These are phyloP conservation scores for Bellardia pandia DNA, from an alignment of 2,888 invertebrate species.

Conservation along the genomic window DNA sequence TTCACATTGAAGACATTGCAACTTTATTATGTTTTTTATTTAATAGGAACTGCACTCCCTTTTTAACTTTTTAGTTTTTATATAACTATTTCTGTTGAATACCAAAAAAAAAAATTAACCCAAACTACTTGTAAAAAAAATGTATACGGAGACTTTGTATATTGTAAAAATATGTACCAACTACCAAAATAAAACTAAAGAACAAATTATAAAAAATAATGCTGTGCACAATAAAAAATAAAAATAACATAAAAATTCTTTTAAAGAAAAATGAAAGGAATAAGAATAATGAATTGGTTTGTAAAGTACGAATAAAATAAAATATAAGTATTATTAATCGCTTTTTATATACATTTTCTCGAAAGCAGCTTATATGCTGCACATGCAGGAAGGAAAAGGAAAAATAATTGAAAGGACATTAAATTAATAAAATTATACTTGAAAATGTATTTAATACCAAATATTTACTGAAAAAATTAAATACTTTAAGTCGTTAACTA, in stretches of 20 bases:
- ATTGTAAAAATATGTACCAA: not conserved
- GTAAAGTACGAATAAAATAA: conserved; percentile 34
- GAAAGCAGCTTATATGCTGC: conserved; percentile 31
- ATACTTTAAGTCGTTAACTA: too few species aligned
- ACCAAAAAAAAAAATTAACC: conserved; percentile 12
- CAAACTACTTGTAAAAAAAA: conserved; percentile 1
- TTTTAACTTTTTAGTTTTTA: conserved; percentile 20
- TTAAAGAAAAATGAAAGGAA: conserved; percentile 35
- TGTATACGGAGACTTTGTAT: not conserved
- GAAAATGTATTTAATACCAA: not conserved
- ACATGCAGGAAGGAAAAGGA: not conserved
- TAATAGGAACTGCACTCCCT: conserved; percentile 15
- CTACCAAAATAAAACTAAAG: not conserved
- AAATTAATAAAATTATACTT: conserved; percentile 22
- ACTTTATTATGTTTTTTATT: conserved; percentile 38
- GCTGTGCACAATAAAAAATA: conserved; percentile 10
- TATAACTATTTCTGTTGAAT: not conserved
- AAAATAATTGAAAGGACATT: conserved; percentile 38
- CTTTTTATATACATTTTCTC: conserved; percentile 28
- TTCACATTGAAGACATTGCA: conserved; percentile 51
- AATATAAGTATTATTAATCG: conserved; percentile 61
- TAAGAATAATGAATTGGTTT: conserved; percentile 48
- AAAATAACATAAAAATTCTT: not conserved
- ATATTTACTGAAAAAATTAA: too few species aligned
- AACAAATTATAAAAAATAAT: not conserved